A percentile compares a stretch with the other conserved stretches of the same genome.
These are phyloP conservation scores for Eudyptes chrysolophus DNA, from an alignment of 2,113 vertebrate species.

Conservation along the genomic window DNA sequence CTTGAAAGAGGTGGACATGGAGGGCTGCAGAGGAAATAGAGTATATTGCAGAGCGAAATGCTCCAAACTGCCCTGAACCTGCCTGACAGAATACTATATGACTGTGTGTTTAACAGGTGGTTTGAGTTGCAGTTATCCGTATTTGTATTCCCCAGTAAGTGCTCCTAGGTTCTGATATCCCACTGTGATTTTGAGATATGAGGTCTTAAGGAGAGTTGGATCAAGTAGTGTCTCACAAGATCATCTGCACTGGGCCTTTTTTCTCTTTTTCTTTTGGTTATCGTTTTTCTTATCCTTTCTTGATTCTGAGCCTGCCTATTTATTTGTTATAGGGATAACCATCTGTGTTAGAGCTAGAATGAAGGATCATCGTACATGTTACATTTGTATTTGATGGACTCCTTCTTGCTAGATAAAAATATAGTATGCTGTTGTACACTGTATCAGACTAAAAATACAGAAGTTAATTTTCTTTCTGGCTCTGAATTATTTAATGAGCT, in stretches of 20 bases:
- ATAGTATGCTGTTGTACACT: background rate
- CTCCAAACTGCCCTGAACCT: background rate
- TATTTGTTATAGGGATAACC: constrained; percentile 72
- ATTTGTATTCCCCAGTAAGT: constrained; percentile 63
- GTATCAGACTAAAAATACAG: background rate
- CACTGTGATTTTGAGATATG: constrained; percentile 68
- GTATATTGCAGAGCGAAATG: background rate
- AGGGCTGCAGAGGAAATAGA: background rate
- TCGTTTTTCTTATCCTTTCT: constrained; percentile 68
- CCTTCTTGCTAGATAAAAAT: constrained; percentile 44
- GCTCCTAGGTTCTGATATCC: constrained; percentile 48
- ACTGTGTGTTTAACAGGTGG: constrained; percentile 48
- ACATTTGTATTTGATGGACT: constrained; percentile 63
- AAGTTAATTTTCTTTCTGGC: background rate
- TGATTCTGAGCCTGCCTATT: constrained; percentile 51
- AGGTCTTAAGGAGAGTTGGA: constrained; percentile 54
- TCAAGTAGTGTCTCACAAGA: constrained; percentile 57
- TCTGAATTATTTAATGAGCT: background rate
- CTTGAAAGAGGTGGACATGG: background rate
- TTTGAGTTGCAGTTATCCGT: constrained; percentile 33
- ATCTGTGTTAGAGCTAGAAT: constrained; percentile 63
- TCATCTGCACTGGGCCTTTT: constrained; percentile 34
- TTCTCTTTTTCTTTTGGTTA: constrained; percentile 27
- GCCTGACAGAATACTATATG: constrained; percentile 49
- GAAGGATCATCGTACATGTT: constrained; percentile 53